Base-by-base conservation (phyloP, 2,888 invertebrate species). In the Mythimna vitellina region DNA sequence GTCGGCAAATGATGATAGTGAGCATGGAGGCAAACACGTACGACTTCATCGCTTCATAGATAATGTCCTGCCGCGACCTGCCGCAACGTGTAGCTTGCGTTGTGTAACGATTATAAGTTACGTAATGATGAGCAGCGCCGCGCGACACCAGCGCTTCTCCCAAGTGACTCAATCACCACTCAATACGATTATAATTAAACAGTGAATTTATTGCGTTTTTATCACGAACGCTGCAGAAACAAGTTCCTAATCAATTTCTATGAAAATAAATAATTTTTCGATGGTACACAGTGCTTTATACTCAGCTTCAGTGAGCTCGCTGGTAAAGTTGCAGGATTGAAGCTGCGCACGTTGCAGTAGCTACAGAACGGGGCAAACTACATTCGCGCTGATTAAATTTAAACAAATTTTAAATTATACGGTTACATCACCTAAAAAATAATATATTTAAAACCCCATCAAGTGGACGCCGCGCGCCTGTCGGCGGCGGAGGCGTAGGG, bases 401-500 rank as follows among this genome's bases (percentile, higher is more conserved):
- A 79, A 79, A 74, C 77, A 56, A 70, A 81, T 85, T 84, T 82
- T 54, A 68, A 77, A 81, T 78, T 85, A 71, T 70, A 83, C 74
- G 73, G 64, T 78, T 70, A 64, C 68, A 57, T 75, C 73, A 84
- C 78, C 76, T 77, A 81, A 76, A 76, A 85, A 80, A 81, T 82
- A 72, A 81, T 74, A 81, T 74, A 81, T 80, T 82, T 76, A 70
- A 83, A 80, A 80, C 66, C 81, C 78, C 76, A 77, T 67, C 69
- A 66, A 79, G 73, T 74, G 76, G 67, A 9, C 49, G 20, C 7
- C 53, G 38, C 53, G 69, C 32, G n/a, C n/a, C n/a, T n/a, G n/a
- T n/a, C n/a, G 76, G 57, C 65, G 81, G 87, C 82, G 84, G 86
- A 84, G 87, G 85, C 83, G 84, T 87, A 85, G 87, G 85, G 87